These are phyloP conservation scores for Maconellicoccus hirsutus DNA, from an alignment of 1,140 invertebrate genomes.

Conservation along the genomic window DNA sequence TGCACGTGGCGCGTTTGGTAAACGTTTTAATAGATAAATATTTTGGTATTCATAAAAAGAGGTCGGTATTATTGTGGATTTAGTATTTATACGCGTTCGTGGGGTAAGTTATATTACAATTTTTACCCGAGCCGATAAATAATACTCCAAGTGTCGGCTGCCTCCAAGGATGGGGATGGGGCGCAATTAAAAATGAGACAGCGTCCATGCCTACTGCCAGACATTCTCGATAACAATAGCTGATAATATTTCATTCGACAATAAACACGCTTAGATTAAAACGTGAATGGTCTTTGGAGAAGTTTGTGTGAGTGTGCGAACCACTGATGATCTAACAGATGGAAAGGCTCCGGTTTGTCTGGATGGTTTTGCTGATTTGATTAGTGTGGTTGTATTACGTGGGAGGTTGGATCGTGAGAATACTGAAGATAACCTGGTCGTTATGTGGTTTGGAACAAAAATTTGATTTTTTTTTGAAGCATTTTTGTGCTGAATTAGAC, in stretches of 20 bases:
- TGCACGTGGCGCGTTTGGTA: not conserved
- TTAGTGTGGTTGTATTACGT: no score
- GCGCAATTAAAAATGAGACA: constrained; percentile 20
- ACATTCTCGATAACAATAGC: constrained; percentile 16
- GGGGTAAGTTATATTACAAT: constrained; percentile 14
- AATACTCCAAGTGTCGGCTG: not conserved
- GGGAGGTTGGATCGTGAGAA: no score
- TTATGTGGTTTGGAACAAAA: no score
- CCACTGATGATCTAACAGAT: no score
- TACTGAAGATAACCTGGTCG: no score
- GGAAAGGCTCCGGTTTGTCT: no score
- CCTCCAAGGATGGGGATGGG: not conserved
- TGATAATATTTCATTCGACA: constrained; percentile 20
- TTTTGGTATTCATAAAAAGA: not conserved
- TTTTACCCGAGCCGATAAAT: constrained; percentile 14
- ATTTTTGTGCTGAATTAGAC: no score
- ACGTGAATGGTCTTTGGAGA: constrained; percentile 10
- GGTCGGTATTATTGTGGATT: no score
- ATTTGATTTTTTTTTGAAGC: no score
- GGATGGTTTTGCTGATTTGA: no score
- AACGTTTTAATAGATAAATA: constrained; percentile 13
- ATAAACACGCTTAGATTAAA: constrained; percentile 21
- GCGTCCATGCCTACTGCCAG: constrained; percentile 16
- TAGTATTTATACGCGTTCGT: no score
- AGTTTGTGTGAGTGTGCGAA: no score